Conservation (phyloP, 2,888 invertebrate genomes). For the Chelonus formosanus region DNA sequence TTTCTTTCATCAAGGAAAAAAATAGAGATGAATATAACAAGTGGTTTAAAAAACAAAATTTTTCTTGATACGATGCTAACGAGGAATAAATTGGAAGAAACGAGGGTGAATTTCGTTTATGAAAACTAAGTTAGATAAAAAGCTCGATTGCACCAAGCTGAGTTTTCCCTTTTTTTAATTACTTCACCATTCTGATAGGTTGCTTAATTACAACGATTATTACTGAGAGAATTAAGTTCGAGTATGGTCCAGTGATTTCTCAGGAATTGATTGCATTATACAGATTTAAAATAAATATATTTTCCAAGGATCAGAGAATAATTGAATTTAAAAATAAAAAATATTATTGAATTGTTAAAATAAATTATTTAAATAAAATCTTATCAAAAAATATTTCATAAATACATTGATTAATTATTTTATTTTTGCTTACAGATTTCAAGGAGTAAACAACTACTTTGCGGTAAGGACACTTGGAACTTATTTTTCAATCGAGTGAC, state of each 20-base stretch:
- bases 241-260: background rate
- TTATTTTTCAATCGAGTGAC: conserved; percentile 11
- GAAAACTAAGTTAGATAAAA: conserved; percentile 2
- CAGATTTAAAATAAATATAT: too few species aligned
- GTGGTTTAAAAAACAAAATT: background rate
- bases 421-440: conserved; percentile 23
- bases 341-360: too few species aligned
- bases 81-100: conserved; percentile 40
- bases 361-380: too few species aligned
- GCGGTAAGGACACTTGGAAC: conserved; percentile 20
- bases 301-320: too few species aligned
- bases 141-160: conserved; percentile 20
- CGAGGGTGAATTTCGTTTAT: too few species aligned
- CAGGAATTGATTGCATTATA: too few species aligned
- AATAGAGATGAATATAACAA: too few species aligned
- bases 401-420: conserved; percentile 11
- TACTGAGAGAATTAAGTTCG: conserved; percentile 24
- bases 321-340: too few species aligned
- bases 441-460: conserved; percentile 18
- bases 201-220: conserved; percentile 36
- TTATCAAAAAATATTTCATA: conserved; percentile 1
- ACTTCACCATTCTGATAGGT: conserved; percentile 28
- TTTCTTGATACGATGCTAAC: conserved; percentile 36
- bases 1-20: too few species aligned
- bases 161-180: conserved; percentile 39